Evolutionary conservation across 2,888 invertebrate species (phyloP), one percentile per base, ranked within the genome.

Genomic region (Ariolimax columbianus): DNA sequence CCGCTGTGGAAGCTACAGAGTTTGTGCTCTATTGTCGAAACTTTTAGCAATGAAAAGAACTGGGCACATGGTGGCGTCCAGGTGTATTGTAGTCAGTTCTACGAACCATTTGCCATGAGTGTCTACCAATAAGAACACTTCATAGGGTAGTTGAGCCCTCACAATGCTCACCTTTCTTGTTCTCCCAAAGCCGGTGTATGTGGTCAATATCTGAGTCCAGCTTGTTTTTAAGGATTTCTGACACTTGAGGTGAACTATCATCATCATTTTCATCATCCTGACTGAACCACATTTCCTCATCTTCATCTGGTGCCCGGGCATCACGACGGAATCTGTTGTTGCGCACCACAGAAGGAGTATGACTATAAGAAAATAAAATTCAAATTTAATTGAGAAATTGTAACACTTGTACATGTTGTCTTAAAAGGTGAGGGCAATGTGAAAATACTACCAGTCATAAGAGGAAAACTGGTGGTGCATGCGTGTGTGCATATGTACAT

Each of bases 221-320:
- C 92, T 96, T 96, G 91, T 95, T 95, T 87, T 95, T 95, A 83
- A 95, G 93, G 87, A 95, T 94, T 90, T 96, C 96, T 86, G 92
- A 89, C 86, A 94, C 91, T 19, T 94, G 93, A 78, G 93, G 91
- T 38, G 93, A 91, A 40, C 90, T 88, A 59, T 93, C 93, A 73
- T 93, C 94, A 43, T 93, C 93, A 38, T 90, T 88, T 17, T 94
- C 94, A 93, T 98, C 98, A 89, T 99, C 99, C 91, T 98, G 98
- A 93, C 98, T 98, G 95, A 99, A 99, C 98, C 98, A 99, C 96
- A 98, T 97, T 95, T 99, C 99, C 93, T 99, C 99, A 91, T 99
- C 99, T 93, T 99, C 98, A 89, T 99, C 99, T 92, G 98, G 96
- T 94, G 98, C 97, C 84, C 98, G 96, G 90, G 97, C 97, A 95